These are phyloP conservation scores for Larimichthys polyactis DNA, from an alignment of 2,113 vertebrate species.

Conservation along the genomic window DNA sequence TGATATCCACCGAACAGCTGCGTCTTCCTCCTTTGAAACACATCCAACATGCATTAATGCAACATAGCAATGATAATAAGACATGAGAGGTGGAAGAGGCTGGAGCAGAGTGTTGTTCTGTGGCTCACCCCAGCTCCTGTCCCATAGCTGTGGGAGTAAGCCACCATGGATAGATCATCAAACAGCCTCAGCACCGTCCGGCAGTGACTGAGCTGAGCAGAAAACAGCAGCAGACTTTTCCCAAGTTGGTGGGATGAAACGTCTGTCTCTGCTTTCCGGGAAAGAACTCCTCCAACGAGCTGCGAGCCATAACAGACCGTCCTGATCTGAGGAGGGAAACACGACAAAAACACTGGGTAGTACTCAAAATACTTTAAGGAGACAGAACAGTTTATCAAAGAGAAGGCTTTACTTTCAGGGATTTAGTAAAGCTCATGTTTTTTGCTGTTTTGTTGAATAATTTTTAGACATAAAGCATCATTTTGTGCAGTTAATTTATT, in stretches of 20 bases:
- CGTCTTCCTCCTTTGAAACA: conserved; percentile 87
- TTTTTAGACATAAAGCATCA: too few species aligned
- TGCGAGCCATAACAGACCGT: conserved; percentile 90
- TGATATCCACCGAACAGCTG: conserved; percentile 86
- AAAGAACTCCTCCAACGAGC: conserved; percentile 88
- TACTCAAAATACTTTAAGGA: too few species aligned
- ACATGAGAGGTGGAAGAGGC: neutral
- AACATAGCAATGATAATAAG: neutral
- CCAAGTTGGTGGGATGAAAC: conserved; percentile 76
- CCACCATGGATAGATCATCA: conserved; percentile 91
- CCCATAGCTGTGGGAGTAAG: conserved; percentile 89
- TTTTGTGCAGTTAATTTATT: too few species aligned
- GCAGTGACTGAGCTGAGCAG: conserved; percentile 91
- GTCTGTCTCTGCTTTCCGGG: conserved; percentile 49
- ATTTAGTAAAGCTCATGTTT: neutral
- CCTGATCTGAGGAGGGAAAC: conserved; percentile 84
- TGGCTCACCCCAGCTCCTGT: conserved; percentile 87
- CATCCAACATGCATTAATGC: neutral
- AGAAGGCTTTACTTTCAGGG: neutral
- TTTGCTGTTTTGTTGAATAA: neutral
- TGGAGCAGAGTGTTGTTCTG: neutral
- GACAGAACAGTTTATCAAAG: neutral
- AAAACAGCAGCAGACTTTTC: conserved; percentile 86
- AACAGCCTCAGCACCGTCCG: conserved; percentile 92
- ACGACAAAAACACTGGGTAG: neutral